Percentiles rank a stretch among this genome's conserved stretches.
Conservation (phyloP, 35 echinoderm and acorn worm species). For the Chiridota heheva region DNA sequence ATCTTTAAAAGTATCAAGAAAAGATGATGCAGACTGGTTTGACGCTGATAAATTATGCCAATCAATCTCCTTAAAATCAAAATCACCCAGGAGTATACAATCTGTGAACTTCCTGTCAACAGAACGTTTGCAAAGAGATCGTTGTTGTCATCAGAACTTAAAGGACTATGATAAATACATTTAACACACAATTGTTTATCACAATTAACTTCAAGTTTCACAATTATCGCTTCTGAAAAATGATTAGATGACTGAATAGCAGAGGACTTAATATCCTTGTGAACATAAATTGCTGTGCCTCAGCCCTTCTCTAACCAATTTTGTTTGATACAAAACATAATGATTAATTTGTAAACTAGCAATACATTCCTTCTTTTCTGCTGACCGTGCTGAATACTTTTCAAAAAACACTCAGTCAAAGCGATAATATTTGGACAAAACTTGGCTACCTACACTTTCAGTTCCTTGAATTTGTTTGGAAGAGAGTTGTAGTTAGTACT, state of each 20-base stretch:
- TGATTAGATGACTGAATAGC: background rate
- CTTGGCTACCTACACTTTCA: no score
- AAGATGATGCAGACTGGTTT: background rate
- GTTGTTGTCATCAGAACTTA: conserved; percentile 10
- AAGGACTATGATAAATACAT: conserved; percentile 22
- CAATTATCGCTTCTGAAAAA: conserved; percentile 16
- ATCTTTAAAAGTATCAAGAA: background rate
- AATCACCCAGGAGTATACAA: background rate
- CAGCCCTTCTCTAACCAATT: conserved; percentile 1
- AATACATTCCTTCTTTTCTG: background rate
- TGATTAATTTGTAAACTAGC: conserved; percentile 22
- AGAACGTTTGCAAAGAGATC: background rate
- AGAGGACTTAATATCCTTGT: conserved; percentile 15
- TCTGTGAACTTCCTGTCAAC: background rate
- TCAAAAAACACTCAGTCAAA: conserved; percentile 25
- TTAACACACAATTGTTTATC: background rate
- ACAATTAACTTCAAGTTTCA: background rate
- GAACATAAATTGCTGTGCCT: conserved; percentile 15
- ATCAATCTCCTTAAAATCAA: conserved; percentile 16
- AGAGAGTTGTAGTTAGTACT: no score
- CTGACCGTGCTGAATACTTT: background rate
- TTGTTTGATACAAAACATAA: conserved; percentile 19
- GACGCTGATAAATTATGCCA: background rate
- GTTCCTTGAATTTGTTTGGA: no score
- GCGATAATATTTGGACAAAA: no score